Conservation (phyloP, 2,797 vertebrate genomes). For the Xiphophorus birchmanni region DNA sequence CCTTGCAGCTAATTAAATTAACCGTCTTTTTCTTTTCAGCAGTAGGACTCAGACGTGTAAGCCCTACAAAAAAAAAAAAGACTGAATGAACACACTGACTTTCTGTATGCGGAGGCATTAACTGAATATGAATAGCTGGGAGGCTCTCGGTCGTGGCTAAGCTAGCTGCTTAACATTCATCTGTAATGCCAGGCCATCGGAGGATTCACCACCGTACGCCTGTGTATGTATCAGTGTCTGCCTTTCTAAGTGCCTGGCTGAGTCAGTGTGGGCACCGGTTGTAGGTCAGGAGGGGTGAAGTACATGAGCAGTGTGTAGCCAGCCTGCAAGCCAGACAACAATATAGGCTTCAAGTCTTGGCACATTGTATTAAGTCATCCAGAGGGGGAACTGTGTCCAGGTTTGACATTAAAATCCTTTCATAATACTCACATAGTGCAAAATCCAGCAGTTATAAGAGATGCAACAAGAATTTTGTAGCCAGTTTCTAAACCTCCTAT, state of each 20-base stretch:
- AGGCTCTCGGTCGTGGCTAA: slow-evolving; percentile 52
- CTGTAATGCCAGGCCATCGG: slow-evolving; percentile 56
- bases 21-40: slow-evolving; percentile 62
- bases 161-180: slow-evolving; percentile 71
- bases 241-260: slow-evolving; percentile 51
- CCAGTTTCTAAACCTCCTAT: background rate
- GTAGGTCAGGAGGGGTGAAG: slow-evolving; percentile 50
- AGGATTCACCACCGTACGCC: slow-evolving; percentile 53
- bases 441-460: background rate
- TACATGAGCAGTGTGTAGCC: slow-evolving; percentile 36
- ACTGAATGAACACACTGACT: slow-evolving; percentile 51
- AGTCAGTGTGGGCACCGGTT: slow-evolving; percentile 48
- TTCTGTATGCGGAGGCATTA: slow-evolving; percentile 56
- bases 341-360: background rate
- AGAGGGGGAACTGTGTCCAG: background rate
- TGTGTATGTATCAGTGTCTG: slow-evolving; percentile 52
- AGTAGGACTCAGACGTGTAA: slow-evolving; percentile 61
- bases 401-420: background rate
- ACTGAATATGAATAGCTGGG: slow-evolving; percentile 58
- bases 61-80: slow-evolving; percentile 52
- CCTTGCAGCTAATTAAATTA: slow-evolving; percentile 77
- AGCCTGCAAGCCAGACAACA: slow-evolving; percentile 11
- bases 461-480: background rate
- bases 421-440: background rate
- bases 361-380: background rate